A percentile compares a stretch with the other conserved stretches of the same genome.
Conservation (phyloP, 2,797 vertebrate genomes). For the Dermochelys coriacea region DNA sequence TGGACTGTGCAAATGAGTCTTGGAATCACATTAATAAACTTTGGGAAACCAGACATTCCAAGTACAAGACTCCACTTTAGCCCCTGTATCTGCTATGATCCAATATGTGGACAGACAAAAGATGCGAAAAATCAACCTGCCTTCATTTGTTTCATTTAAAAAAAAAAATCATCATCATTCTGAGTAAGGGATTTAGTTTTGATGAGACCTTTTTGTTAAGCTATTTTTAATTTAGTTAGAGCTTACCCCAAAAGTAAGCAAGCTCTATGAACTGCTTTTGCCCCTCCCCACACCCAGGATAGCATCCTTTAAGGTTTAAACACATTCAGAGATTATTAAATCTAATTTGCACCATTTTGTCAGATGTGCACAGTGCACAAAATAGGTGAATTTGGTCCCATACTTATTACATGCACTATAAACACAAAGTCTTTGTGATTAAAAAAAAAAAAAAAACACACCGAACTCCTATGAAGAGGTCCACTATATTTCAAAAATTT, state of each 20-base stretch:
- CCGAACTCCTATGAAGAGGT: neutral
- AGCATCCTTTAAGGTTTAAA: neutral
- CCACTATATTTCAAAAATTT: neutral
- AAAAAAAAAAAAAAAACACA: neutral
- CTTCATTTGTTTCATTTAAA: neutral
- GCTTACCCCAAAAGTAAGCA: neutral
- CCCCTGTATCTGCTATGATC: neutral
- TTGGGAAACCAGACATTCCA: neutral
- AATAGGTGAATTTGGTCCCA: neutral
- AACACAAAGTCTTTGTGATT: neutral
- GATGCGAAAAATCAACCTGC: neutral
- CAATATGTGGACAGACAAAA: neutral
- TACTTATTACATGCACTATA: neutral
- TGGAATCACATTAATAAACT: neutral
- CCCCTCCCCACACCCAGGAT: no score
- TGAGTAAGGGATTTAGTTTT: neutral
- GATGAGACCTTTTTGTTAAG: neutral
- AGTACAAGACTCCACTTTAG: neutral
- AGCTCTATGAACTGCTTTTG: neutral
- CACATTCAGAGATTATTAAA: neutral
- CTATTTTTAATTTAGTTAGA: neutral
- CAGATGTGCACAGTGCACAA: neutral
- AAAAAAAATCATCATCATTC: neutral
- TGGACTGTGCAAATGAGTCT: neutral
- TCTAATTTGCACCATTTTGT: neutral